Conservation (phyloP, 2,113 vertebrate species). For the Pluvianellus socialis region DNA sequence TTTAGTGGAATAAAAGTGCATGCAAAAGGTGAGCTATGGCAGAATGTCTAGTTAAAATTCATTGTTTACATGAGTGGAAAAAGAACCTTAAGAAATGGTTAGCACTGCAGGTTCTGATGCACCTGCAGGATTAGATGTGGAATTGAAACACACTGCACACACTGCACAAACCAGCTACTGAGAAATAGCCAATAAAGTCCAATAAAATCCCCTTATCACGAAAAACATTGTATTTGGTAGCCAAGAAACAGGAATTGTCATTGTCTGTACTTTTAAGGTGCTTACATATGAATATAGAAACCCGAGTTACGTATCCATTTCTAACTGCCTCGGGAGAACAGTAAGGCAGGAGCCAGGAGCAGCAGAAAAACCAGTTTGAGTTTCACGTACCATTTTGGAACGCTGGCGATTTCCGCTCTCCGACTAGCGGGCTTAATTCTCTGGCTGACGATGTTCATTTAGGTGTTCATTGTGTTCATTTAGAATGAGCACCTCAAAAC, state of each 20-base stretch:
- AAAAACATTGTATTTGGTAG: neutral
- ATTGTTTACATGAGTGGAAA: neutral
- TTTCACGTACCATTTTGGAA: neutral
- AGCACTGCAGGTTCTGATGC: neutral
- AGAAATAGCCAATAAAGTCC: neutral
- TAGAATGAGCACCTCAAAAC: neutral
- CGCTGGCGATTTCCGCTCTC: neutral
- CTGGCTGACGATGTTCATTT: neutral
- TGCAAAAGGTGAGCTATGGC: neutral
- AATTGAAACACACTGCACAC: neutral
- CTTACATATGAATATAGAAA: neutral
- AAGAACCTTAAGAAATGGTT: neutral
- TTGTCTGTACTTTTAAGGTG: neutral
- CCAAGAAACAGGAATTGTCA: neutral
- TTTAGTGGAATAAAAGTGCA: neutral
- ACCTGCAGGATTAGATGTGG: neutral
- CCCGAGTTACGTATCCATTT: rapidly evolving
- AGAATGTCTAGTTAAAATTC: neutral
- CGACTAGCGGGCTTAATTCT: neutral
- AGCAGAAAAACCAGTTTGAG: neutral
- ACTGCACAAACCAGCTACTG: neutral
- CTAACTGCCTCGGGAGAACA: neutral
- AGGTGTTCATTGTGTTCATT: neutral
- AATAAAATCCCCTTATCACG: neutral
- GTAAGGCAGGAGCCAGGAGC: neutral